These are phyloP conservation scores for Petrophora chlorosata DNA, from an alignment of 2,888 invertebrate species.

Conservation along the genomic window DNA sequence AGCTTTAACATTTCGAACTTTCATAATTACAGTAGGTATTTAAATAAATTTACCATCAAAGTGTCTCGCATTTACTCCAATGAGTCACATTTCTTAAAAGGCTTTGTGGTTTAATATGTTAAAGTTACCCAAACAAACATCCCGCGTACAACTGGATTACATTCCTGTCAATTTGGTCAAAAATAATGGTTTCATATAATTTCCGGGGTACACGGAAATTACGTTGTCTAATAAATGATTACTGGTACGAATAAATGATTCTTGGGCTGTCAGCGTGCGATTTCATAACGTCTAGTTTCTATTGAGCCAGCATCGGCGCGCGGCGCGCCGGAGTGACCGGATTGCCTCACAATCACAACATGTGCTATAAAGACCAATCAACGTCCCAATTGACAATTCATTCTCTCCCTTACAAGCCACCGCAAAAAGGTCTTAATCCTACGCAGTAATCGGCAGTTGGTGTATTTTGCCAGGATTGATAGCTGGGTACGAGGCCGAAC, in stretches of 20 bases:
- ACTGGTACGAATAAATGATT: conserved; percentile 38
- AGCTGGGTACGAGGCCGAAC: conserved; percentile 66
- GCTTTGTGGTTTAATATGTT: conserved; percentile 13
- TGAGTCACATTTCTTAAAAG: conserved; percentile 14
- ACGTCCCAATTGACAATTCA: conserved; percentile 57
- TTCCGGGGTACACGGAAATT: conserved; percentile 27
- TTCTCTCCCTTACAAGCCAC: conserved; percentile 64
- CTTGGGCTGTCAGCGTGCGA: conserved; percentile 58
- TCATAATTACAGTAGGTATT: conserved; percentile 7
- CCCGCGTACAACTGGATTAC: conserved; percentile 13
- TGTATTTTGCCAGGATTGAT: conserved; percentile 60
- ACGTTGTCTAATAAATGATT: conserved; percentile 30
- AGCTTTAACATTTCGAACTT: no score
- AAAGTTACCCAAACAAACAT: conserved; percentile 15
- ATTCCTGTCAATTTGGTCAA: conserved; percentile 10
- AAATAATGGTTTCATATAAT: conserved; percentile 14
- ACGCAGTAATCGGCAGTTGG: conserved; percentile 50
- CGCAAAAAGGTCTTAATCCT: conserved; percentile 71
- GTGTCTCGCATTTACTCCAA: conserved; percentile 9
- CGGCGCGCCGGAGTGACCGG: conserved; percentile 42
- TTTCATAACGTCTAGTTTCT: conserved; percentile 68
- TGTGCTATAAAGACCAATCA: conserved; percentile 56
- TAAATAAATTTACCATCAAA: conserved; percentile 8
- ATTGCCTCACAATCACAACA: conserved; percentile 54
- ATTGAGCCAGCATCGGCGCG: conserved; percentile 48